Base-by-base conservation (phyloP, 2,888 invertebrate species). In the Rhagophthalmus giganteus region DNA sequence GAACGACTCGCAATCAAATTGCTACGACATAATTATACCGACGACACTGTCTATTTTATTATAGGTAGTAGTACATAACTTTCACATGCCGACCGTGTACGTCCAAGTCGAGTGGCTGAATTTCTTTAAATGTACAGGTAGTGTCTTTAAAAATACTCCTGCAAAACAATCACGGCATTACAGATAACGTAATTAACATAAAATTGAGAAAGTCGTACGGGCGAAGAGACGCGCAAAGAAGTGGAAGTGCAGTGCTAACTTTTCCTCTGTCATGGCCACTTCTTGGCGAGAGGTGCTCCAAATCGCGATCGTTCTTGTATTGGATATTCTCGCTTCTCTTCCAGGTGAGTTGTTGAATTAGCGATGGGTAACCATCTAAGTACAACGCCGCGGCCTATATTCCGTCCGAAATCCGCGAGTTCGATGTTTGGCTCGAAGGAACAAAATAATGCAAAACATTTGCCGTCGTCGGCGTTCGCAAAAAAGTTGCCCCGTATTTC, bases 131-230 rank as follows among this genome's bases (percentile, higher is more conserved):
- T n/a, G n/a, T n/a, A n/a, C n/a, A n/a, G n/a, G n/a, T n/a, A n/a
- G n/a, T n/a, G n/a, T n/a, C n/a, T n/a, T n/a, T n/a, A n/a, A n/a
- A n/a, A n/a, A n/a, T n/a, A n/a, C n/a, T n/a, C n/a, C n/a, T n/a
- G n/a, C n/a, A n/a, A n/a, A n/a, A n/a, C n/a, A n/a, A n/a, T n/a
- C n/a, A n/a, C n/a, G n/a, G n/a, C n/a, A n/a, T n/a, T n/a, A n/a
- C n/a, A n/a, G n/a, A n/a, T n/a, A n/a, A n/a, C n/a, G n/a, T n/a
- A n/a, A 51, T 51, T 51, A 51, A 24, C 28, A 40, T 48, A 48
- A 53, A 24, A 35, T 37, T 34, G 55, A 37, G 55, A 55, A 55
- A 55, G 55, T 52, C 38, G 20, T 12, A 37, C 41, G 31, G 15
- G 42, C 31, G 13, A 44, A 32, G 42, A 50, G 38, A 11, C 30